Evolutionary conservation across 2,797 vertebrate species (phyloP).

Genomic region (Microtus agrestis): DNA sequence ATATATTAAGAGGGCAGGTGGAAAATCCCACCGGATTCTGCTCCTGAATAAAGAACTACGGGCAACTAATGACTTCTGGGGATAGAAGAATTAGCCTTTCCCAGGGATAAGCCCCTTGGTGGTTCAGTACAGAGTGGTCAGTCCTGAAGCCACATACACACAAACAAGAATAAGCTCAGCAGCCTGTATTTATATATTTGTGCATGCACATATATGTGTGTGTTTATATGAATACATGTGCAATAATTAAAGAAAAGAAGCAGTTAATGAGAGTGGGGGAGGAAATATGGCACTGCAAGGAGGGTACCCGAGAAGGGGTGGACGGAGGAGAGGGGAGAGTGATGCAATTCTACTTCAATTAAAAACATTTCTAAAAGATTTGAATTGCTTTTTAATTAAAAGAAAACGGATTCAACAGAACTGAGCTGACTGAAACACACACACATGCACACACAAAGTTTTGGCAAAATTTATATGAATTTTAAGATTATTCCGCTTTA

Average conservation of each 20-base stretch:
- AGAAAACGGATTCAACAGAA: neutral
- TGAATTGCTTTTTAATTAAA: neutral
- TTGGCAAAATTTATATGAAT: slow-evolving; percentile 49
- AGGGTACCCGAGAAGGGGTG: neutral
- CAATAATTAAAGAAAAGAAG: neutral
- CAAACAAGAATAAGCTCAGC: neutral
- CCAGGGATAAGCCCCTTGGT: neutral
- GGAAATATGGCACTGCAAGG: neutral
- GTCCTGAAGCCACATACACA: neutral
- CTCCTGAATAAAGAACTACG: neutral
- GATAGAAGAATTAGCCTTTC: neutral
- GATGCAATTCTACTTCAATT: neutral
- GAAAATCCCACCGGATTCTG: neutral
- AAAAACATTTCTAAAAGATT: neutral
- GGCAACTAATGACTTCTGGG: neutral
- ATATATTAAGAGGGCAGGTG: neutral
- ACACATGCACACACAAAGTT: neutral
- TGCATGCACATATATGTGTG: neutral
- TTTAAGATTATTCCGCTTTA: slow-evolving; percentile 55
- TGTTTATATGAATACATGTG: neutral
- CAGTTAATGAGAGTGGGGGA: neutral
- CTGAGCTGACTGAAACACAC: neutral
- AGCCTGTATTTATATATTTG: neutral
- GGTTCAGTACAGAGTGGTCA: neutral
- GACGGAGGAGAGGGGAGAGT: neutral